These are phyloP conservation scores for Microvelia longipes DNA, from an alignment of 1,140 invertebrate species.

Conservation along the genomic window DNA sequence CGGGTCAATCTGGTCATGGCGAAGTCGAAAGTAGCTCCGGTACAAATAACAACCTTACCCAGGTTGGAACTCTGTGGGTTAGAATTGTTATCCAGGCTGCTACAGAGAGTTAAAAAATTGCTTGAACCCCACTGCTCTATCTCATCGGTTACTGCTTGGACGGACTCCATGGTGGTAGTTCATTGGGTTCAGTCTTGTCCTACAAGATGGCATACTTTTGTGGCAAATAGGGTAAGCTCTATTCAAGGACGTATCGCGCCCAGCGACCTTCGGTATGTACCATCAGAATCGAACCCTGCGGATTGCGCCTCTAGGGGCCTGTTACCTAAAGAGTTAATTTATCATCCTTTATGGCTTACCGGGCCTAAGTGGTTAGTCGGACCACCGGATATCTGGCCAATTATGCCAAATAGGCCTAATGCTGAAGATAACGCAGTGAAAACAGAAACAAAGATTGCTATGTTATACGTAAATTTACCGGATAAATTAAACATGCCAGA, in stretches of 20 bases:
- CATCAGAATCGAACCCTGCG: not conserved
- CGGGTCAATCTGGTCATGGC: not conserved
- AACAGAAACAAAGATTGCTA: not conserved
- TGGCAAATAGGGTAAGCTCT: not conserved
- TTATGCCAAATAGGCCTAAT: not conserved
- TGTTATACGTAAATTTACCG: not conserved
- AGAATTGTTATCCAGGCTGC: not conserved
- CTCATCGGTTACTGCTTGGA: not conserved
- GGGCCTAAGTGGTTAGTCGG: not conserved
- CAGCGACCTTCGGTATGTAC: not conserved
- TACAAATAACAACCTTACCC: not conserved
- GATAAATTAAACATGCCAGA: not conserved
- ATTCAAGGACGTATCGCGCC: not conserved
- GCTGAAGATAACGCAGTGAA: not conserved
- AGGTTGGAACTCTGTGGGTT: not conserved
- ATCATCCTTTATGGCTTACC: not conserved
- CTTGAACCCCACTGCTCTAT: not conserved
- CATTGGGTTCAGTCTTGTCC: not conserved
- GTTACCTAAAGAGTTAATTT: not conserved
- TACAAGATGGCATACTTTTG: not conserved
- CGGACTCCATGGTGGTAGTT: not conserved
- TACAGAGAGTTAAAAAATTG: not conserved
- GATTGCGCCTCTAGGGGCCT: not conserved
- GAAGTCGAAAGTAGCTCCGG: not conserved
- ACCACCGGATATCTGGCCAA: not conserved